Conservation (phyloP, 1,140 invertebrate species). For the Orussus abietinus region DNA sequence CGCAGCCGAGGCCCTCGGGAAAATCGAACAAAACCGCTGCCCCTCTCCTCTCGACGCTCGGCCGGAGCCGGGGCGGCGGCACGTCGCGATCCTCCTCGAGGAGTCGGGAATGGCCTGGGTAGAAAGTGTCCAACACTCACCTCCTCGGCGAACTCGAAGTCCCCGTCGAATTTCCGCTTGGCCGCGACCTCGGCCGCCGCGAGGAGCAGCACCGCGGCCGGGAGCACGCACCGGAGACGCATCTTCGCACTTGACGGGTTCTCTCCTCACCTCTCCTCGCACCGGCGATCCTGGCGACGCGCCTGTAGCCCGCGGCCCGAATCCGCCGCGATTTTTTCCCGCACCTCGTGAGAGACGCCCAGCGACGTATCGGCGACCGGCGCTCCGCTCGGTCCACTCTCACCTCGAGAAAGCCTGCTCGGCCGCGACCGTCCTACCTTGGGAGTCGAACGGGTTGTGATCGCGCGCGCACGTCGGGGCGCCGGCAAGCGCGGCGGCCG, state of each 20-base stretch:
- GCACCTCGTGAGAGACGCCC: constrained; percentile 6
- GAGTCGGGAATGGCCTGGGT: no score
- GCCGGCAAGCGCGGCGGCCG: no score
- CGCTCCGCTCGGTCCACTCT: not conserved
- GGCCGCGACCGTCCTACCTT: constrained; percentile 20
- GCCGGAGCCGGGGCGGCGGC: no score
- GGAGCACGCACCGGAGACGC: constrained; percentile 48
- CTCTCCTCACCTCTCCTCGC: no score
- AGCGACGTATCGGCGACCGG: not conserved
- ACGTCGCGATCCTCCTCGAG: no score
- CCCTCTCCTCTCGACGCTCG: no score
- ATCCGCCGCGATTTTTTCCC: constrained; percentile 10
- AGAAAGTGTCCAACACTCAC: constrained; percentile 40
- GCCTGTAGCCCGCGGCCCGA: constrained; percentile 1
- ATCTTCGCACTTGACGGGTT: no score
- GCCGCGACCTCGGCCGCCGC: constrained; percentile 45
- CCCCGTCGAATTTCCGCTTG: constrained; percentile 65
- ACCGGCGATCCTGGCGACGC: constrained; percentile 25
- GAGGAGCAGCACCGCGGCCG: constrained; percentile 44
- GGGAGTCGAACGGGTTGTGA: constrained; percentile 32
- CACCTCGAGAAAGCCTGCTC: not conserved
- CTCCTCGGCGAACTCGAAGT: constrained; percentile 69
- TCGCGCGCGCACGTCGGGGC: constrained; percentile 2
- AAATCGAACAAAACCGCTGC: no score
- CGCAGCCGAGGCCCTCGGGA: no score